These are phyloP conservation scores for Propithecus coquereli DNA, from an alignment of 2,113 vertebrate species.

Conservation along the genomic window DNA sequence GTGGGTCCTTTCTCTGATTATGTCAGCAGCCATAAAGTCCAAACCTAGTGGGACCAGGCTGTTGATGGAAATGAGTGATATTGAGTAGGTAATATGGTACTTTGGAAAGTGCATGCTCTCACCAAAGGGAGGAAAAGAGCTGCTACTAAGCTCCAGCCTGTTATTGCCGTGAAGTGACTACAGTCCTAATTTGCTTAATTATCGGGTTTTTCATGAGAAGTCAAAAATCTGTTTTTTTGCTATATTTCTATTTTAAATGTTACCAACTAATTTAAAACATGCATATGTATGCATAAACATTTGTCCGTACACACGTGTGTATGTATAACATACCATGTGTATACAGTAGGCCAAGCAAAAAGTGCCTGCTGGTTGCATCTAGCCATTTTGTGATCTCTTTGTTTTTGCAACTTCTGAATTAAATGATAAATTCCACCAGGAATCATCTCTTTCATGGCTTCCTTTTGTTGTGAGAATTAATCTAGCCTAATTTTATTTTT, in stretches of 20 bases:
- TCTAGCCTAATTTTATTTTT: neutral
- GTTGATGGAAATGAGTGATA: neutral
- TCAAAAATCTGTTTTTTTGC: neutral
- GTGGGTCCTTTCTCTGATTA: neutral
- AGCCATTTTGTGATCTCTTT: neutral
- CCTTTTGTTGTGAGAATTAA: neutral
- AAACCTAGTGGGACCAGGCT: neutral
- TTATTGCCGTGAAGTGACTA: neutral
- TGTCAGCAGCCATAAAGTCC: neutral
- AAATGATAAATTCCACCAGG: neutral
- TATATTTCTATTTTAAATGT: neutral
- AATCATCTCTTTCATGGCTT: neutral
- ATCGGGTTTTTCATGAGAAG: neutral
- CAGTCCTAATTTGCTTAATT: neutral
- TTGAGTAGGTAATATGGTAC: neutral
- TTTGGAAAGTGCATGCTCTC: neutral
- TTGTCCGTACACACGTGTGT: neutral
- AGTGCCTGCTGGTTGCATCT: neutral
- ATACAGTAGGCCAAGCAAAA: neutral
- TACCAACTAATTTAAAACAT: neutral
- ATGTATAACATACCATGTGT: neutral
- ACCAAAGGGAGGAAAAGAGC: neutral
- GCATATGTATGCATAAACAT: neutral
- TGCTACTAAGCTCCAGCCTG: neutral
- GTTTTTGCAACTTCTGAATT: neutral